A percentile compares a stretch with the other conserved stretches of the same genome.
phyloP scores from a whole-genome alignment of 2,888 invertebrate genomes.

The Sinodicranocentrus sp. region DNA sequence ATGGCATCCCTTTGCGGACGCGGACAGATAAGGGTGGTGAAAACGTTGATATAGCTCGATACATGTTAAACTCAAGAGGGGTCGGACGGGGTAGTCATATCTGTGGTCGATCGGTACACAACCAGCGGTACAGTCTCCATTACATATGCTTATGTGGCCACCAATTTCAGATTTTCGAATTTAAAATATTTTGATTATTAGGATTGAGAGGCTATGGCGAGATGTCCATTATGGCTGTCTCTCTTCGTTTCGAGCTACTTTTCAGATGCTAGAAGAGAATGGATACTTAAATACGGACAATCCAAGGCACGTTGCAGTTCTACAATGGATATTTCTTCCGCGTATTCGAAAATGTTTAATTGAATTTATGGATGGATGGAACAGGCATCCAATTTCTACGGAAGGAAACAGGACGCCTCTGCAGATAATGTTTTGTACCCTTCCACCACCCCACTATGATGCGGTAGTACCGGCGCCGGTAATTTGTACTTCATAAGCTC shows the following conservation, averaged over 20 bases:
- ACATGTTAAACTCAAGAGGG: constrained; percentile 58
- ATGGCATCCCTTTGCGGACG: constrained; percentile 53
- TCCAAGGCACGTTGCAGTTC: constrained; percentile 32
- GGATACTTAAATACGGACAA: constrained; percentile 36
- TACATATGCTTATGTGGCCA: no score
- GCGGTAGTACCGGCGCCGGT: not conserved
- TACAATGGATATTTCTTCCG: constrained; percentile 55
- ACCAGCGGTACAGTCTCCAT: constrained; percentile 65
- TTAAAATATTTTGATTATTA: constrained; percentile 7
- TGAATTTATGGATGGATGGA: constrained; percentile 51
- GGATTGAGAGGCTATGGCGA: constrained; percentile 67
- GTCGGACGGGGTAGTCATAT: constrained; percentile 49
- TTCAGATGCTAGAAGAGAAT: constrained; percentile 36
- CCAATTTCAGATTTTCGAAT: not conserved
- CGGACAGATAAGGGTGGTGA: constrained; percentile 66
- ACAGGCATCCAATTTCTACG: constrained; percentile 53
- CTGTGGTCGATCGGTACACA: constrained; percentile 66
- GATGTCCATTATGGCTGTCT: constrained; percentile 59
- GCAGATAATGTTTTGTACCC: constrained; percentile 45
- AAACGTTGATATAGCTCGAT: constrained; percentile 57
- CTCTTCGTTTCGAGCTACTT: constrained; percentile 17
- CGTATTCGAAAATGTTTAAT: constrained; percentile 34
- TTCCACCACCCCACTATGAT: constrained; percentile 46
- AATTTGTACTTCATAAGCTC: no score
- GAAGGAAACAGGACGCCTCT: constrained; percentile 38